Percentiles rank a stretch among this genome's conserved stretches.
Conservation (phyloP, 2,888 invertebrate species). For the Lochmaea capreae region DNA sequence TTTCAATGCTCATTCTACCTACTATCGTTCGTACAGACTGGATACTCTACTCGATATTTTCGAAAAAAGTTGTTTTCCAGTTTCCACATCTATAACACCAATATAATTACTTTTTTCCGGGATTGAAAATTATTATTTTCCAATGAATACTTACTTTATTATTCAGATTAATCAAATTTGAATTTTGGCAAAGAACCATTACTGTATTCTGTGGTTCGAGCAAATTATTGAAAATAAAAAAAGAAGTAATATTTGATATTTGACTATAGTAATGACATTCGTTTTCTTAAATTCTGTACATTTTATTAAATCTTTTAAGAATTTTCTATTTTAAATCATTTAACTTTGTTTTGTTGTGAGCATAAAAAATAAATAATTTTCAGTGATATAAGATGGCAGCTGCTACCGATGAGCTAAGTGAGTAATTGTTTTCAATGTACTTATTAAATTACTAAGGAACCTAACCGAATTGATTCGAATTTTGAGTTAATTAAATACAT, state of each 20-base stretch:
- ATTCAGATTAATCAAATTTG: too few species aligned
- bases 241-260: slow-evolving; percentile 9
- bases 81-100: too few species aligned
- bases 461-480: slow-evolving; percentile 8
- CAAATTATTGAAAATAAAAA: background rate
- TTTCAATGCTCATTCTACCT: too few species aligned
- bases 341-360: background rate
- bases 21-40: too few species aligned
- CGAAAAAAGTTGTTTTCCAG: too few species aligned
- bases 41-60: too few species aligned
- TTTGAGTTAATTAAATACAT: background rate
- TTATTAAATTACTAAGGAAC: background rate
- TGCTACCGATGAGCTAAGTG: slow-evolving; percentile 40
- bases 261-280: slow-evolving; percentile 7
- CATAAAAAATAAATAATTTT: background rate
- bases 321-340: slow-evolving; percentile 4
- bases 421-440: slow-evolving; percentile 9
- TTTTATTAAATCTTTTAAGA: background rate
- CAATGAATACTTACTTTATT: too few species aligned
- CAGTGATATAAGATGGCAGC: slow-evolving; percentile 29
- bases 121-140: too few species aligned
- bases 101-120: too few species aligned
- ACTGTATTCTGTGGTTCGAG: too few species aligned
- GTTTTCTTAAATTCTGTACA: slow-evolving; percentile 8
- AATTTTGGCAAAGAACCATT: too few species aligned